These are phyloP conservation scores for Leiothrix lutea DNA, from an alignment of 2,113 vertebrate genomes.

Conservation along the genomic window DNA sequence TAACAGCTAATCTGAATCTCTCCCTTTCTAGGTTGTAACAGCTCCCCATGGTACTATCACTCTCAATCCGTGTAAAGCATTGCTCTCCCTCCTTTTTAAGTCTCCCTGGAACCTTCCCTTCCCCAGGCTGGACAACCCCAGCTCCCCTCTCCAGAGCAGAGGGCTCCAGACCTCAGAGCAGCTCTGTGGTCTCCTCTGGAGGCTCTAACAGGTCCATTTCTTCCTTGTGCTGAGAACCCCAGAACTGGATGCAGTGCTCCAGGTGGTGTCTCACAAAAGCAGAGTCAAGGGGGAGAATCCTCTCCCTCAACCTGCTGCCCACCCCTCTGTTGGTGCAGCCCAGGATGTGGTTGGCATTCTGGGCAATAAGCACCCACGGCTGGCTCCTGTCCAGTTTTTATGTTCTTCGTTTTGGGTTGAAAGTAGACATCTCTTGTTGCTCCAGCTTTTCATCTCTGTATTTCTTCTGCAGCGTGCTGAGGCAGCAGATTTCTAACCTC, in stretches of 20 bases:
- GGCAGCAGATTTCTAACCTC: not conserved
- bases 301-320: not conserved
- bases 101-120: not conserved
- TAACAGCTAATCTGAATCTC: not conserved
- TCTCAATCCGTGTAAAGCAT: not conserved
- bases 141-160: not conserved
- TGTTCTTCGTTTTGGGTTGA: not conserved
- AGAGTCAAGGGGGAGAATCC: not conserved
- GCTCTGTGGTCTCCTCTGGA: not conserved
- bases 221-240: not conserved
- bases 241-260: not conserved
- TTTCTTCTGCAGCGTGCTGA: not conserved
- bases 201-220: not conserved
- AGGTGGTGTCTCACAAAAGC: not conserved
- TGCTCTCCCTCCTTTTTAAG: not conserved
- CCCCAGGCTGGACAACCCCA: not conserved
- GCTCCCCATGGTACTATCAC: not conserved
- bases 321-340: not conserved
- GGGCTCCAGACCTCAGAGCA: not conserved
- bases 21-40: not conserved
- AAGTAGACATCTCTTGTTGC: not conserved
- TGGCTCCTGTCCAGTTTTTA: not conserved
- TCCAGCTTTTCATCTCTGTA: not conserved
- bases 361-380: not conserved
- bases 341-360: not conserved